phyloP scores from a whole-genome alignment of 2,797 vertebrate genomes.

The Periparus ater region DNA sequence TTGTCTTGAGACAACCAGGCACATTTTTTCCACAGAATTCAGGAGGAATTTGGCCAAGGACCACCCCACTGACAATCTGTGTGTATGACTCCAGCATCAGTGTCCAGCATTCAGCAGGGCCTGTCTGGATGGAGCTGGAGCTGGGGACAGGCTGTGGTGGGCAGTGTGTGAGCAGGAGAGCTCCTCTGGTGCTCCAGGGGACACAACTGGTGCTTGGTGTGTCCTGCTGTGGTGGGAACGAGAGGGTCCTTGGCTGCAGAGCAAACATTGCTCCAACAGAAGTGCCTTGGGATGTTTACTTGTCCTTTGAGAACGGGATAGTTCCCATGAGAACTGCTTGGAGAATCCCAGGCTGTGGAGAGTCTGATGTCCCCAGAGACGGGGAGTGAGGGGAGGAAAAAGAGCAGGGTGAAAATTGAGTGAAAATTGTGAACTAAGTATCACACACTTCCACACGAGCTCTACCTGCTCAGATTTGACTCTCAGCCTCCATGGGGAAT shows the following conservation, averaged over 20 bases:
- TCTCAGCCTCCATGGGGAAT: not conserved
- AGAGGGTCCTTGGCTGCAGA: not conserved
- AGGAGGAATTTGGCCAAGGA: not conserved
- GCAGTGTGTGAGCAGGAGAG: not conserved
- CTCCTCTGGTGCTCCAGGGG: fast-evolving
- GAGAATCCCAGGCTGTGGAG: not conserved
- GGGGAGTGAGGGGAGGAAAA: not conserved
- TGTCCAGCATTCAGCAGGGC: not conserved
- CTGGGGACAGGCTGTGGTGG: not conserved
- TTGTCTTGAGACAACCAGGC: not conserved
- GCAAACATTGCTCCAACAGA: not conserved
- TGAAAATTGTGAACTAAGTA: not conserved
- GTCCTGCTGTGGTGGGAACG: not conserved
- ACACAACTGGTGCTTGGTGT: fast-evolving
- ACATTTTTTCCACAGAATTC: not conserved
- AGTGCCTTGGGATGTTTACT: constrained; percentile 42
- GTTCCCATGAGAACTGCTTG: constrained; percentile 48
- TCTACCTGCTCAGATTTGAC: not conserved
- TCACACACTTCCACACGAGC: not conserved
- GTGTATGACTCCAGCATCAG: not conserved
- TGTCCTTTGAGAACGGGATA: not conserved
- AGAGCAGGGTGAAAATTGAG: not conserved
- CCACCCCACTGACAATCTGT: not conserved
- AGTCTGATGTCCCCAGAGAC: not conserved
- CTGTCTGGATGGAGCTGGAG: not conserved